Percentiles rank a stretch among this genome's conserved stretches.
Conservation (phyloP, 2,113 vertebrate species). For the Pseudopipra pipra region DNA sequence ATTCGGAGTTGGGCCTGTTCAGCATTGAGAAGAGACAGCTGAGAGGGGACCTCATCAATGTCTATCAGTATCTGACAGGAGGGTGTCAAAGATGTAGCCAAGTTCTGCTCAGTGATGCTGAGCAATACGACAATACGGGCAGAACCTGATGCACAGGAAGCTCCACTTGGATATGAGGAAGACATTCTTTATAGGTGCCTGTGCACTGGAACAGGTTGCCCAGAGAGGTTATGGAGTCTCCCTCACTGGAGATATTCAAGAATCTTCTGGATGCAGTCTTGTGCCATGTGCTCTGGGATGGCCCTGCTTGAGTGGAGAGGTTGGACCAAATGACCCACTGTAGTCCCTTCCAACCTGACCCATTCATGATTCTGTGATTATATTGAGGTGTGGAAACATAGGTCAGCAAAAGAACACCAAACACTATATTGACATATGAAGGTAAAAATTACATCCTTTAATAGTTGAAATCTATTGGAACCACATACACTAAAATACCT, state of each 20-base stretch:
- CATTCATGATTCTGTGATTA: neutral
- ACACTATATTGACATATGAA: neutral
- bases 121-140: neutral
- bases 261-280: neutral
- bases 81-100: neutral
- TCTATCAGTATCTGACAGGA: neutral
- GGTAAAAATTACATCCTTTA: neutral
- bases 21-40: neutral
- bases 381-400: neutral
- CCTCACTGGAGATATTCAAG: neutral
- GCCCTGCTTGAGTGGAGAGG: neutral
- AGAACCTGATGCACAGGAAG: neutral
- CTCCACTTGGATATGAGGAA: neutral
- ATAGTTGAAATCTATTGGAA: neutral
- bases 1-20: neutral
- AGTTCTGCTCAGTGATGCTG: neutral
- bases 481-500: fast-evolving
- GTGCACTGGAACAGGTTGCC: neutral
- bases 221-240: neutral
- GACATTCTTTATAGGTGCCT: neutral
- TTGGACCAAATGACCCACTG: neutral
- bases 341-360: neutral
- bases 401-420: neutral
- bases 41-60: neutral
- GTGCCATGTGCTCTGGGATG: neutral